These are phyloP conservation scores for Notodonta ziczac DNA, from an alignment of 2,888 invertebrate species.

Conservation along the genomic window DNA sequence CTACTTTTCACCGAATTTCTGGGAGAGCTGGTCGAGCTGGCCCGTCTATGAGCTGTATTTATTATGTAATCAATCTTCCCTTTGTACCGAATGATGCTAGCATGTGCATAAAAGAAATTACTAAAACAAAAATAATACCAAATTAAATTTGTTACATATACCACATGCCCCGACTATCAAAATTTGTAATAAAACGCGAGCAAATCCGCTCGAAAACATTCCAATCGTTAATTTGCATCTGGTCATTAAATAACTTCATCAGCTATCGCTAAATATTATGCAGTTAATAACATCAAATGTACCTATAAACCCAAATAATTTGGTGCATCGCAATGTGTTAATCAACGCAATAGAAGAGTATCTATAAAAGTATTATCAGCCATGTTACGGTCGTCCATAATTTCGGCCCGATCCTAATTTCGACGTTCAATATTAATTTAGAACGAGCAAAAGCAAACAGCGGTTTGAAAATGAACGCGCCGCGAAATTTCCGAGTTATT, in stretches of 20 bases:
- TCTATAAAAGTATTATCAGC: not conserved
- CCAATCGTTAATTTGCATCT: conserved; percentile 22
- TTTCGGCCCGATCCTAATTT: conserved; percentile 51
- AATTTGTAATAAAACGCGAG: not conserved
- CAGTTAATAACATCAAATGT: conserved; percentile 15
- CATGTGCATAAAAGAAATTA: too few relatives aligned
- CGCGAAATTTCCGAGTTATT: conserved; percentile 48
- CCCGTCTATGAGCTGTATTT: too few relatives aligned
- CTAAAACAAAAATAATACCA: not conserved
- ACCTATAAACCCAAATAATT: conserved; percentile 22
- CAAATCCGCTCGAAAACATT: not conserved
- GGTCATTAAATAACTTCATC: conserved; percentile 25
- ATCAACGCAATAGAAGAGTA: not conserved
- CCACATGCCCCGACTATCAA: not conserved
- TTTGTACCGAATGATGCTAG: too few relatives aligned
- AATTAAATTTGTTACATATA: not conserved
- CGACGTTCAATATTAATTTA: conserved; percentile 62
- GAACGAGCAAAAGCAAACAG: conserved; percentile 55
- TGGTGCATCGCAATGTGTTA: conserved; percentile 1
- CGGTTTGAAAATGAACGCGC: conserved; percentile 45
- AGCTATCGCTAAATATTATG: conserved; percentile 14
- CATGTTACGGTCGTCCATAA: conserved; percentile 45
- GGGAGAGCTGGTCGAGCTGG: too few relatives aligned
- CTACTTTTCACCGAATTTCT: too few relatives aligned
- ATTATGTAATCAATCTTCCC: too few relatives aligned